Conservation (phyloP, 2,888 invertebrate species). For the Brachypterus glaber region DNA sequence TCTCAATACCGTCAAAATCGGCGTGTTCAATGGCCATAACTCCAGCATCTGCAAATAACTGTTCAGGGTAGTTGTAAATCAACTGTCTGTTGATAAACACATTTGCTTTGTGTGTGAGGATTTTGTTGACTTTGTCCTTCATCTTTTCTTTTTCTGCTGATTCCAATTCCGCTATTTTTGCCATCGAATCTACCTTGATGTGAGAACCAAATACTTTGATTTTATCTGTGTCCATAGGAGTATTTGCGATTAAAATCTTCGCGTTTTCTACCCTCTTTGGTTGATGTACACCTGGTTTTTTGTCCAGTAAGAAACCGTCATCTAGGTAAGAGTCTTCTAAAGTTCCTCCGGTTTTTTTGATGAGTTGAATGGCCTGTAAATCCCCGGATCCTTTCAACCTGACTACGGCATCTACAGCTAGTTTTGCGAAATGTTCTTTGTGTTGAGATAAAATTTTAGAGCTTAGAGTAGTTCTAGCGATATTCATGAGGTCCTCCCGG, state of each 20-base stretch:
- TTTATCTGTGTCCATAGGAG: constrained; percentile 99
- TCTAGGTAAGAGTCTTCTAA: constrained; percentile 94
- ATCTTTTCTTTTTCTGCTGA: constrained; percentile 98
- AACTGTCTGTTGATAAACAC: constrained; percentile 98
- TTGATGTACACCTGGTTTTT: constrained; percentile 95
- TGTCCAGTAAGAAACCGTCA: constrained; percentile 89
- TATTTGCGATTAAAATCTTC: constrained; percentile 95
- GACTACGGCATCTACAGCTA: constrained; percentile 92
- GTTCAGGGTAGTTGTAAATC: constrained; percentile 99
- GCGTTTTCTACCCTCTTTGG: constrained; percentile 94
- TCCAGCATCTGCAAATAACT: constrained; percentile 95
- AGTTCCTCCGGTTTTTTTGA: constrained; percentile 91
- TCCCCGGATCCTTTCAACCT: constrained; percentile 93
- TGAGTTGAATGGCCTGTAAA: constrained; percentile 86
- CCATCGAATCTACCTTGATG: constrained; percentile 84
- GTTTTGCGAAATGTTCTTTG: constrained; percentile 89
- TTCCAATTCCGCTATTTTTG: constrained; percentile 95
- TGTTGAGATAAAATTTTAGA: constrained; percentile 97
- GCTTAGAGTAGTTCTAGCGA: constrained; percentile 93
- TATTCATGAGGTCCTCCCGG: constrained; percentile 84
- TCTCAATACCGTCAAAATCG: constrained; percentile 98
- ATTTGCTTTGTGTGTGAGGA: constrained; percentile 87
- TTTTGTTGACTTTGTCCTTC: constrained; percentile 98
- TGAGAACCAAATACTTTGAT: constrained; percentile 97
- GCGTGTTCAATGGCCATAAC: constrained; percentile 99